Conservation (phyloP, 2,113 vertebrate genomes). For the Rhipidura dahli region DNA sequence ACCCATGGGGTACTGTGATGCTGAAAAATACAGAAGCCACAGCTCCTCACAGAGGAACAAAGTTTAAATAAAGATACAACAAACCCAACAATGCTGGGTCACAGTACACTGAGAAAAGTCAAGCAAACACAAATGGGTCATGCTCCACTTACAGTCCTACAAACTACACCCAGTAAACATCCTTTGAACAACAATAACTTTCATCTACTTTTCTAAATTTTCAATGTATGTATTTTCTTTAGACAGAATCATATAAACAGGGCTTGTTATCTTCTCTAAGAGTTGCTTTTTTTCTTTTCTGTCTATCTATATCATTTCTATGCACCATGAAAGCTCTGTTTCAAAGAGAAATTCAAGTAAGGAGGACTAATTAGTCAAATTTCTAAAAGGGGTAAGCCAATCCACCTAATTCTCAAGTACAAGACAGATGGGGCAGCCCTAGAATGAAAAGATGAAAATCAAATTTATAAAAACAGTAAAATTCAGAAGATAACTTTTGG, state of each 20-base stretch:
- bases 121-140: background rate
- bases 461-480: background rate
- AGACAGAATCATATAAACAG: background rate
- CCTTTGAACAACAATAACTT: background rate
- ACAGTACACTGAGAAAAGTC: background rate
- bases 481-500: background rate
- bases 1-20: background rate
- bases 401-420: background rate
- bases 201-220: background rate
- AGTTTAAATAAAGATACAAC: slow-evolving; percentile 35
- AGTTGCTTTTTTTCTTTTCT: background rate
- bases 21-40: slow-evolving; percentile 16
- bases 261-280: background rate
- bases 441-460: background rate
- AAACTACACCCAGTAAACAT: background rate
- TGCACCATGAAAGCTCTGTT: background rate
- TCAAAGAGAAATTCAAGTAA: background rate
- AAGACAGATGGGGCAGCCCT: background rate
- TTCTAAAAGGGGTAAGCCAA: background rate
- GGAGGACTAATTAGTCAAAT: background rate
- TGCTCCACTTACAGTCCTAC: background rate
- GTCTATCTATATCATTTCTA: background rate
- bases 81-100: background rate
- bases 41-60: background rate
- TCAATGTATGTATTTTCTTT: background rate